These are phyloP conservation scores for Malurus alboscapulatus DNA, from an alignment of 2,113 vertebrate species.

Conservation along the genomic window DNA sequence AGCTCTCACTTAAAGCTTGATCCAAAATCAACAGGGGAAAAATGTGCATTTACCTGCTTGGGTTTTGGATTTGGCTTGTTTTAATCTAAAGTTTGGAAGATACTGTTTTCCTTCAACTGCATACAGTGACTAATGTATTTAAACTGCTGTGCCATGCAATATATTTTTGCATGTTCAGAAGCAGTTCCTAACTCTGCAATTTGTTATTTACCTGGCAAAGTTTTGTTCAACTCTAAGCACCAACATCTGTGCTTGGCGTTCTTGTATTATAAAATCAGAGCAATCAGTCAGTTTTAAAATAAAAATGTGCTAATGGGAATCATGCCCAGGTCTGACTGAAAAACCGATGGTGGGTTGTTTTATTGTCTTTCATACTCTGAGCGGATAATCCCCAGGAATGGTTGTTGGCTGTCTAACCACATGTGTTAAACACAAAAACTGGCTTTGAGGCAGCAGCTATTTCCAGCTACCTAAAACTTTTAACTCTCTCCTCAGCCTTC, in stretches of 20 bases:
- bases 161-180: background rate
- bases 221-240: background rate
- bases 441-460: constrained; percentile 33
- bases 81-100: background rate
- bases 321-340: constrained; percentile 37
- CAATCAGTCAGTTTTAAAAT: background rate
- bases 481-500: background rate
- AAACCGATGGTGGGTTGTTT: background rate
- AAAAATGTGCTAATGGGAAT: constrained; percentile 18
- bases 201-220: background rate
- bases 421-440: constrained; percentile 24
- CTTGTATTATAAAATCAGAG: background rate
- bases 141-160: background rate
- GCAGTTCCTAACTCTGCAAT: background rate
- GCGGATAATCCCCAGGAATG: constrained; percentile 42
- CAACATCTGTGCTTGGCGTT: background rate
- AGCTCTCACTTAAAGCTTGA: background rate
- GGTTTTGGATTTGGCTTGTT: background rate
- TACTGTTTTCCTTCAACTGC: background rate
- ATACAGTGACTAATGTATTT: background rate
- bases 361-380: constrained; percentile 39
- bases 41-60: background rate
- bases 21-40: constrained; percentile 18
- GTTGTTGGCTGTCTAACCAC: constrained; percentile 12
- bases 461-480: background rate